These are phyloP conservation scores for Henicopernis longicauda DNA, from an alignment of 2,113 vertebrate species.

Conservation along the genomic window DNA sequence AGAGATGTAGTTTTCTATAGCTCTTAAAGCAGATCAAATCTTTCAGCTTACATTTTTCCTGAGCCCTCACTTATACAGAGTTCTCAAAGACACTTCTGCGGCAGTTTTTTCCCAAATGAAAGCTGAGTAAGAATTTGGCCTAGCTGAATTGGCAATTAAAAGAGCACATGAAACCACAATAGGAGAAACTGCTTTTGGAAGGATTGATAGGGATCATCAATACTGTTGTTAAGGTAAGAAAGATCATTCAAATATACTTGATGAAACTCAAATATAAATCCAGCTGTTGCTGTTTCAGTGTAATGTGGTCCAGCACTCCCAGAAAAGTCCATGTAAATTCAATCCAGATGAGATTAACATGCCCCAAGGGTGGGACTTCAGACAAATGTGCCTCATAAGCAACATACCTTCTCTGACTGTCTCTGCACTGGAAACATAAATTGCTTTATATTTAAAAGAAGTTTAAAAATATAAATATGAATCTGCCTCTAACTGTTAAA, in stretches of 20 bases:
- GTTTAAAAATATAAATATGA: neutral
- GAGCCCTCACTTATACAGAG: neutral
- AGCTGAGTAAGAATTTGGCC: neutral
- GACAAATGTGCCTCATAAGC: neutral
- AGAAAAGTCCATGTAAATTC: slow-evolving; percentile 7
- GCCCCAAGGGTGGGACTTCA: neutral
- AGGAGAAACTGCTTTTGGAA: neutral
- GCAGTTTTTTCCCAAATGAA: neutral
- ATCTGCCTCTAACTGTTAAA: neutral
- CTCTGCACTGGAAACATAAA: neutral
- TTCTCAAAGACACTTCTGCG: neutral
- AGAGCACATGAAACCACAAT: neutral
- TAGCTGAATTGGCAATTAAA: neutral
- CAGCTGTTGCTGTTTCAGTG: neutral
- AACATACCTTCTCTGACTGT: neutral
- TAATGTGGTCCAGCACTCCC: neutral
- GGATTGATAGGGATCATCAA: neutral
- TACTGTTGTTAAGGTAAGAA: slow-evolving; percentile 15
- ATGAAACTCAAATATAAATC: slow-evolving; percentile 29
- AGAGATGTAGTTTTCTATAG: neutral
- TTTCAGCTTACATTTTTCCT: neutral
- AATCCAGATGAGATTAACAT: neutral
- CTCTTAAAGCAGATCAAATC: neutral
- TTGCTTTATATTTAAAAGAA: neutral
- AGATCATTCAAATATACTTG: neutral